Evolutionary conservation across 2,113 vertebrate species (phyloP).

Genomic region (Brachyistius frenatus): DNA sequence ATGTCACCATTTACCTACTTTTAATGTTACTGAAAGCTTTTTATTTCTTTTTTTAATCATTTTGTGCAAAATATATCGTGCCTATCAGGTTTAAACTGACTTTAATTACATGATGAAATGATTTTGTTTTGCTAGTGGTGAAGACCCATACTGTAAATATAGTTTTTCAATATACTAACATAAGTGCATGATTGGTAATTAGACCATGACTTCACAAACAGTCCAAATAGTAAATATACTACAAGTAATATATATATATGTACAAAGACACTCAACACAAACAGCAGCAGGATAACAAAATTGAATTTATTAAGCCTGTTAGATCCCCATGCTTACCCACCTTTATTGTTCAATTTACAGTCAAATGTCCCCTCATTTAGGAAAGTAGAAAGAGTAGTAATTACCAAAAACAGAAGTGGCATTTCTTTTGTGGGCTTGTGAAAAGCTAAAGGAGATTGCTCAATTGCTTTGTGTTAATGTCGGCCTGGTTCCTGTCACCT

Average conservation of each 20-base stretch:
- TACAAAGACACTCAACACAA: not conserved
- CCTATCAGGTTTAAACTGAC: not conserved
- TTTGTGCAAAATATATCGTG: too few species aligned
- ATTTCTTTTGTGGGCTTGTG: conserved; percentile 38
- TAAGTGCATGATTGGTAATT: not conserved
- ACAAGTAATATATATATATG: not conserved
- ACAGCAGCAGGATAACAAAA: conserved; percentile 1
- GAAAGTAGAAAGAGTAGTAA: conserved; percentile 38
- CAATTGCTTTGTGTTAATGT: conserved; percentile 53
- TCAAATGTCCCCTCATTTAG: conserved; percentile 14
- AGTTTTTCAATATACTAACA: not conserved
- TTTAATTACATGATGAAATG: not conserved
- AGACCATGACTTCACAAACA: not conserved
- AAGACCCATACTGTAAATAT: not conserved
- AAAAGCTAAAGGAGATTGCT: conserved; percentile 34
- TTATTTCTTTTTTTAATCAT: too few species aligned
- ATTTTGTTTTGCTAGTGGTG: not conserved
- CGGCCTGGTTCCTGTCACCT: conserved; percentile 49
- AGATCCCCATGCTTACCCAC: conserved; percentile 4
- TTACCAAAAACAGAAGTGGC: conserved; percentile 29
- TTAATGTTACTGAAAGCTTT: not conserved
- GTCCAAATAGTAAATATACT: not conserved
- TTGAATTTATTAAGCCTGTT: conserved; percentile 11
- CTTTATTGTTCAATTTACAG: conserved; percentile 15
- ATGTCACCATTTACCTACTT: not conserved